These are phyloP conservation scores for Actinostola sp. DNA, from an alignment of 92 coral and sea anemone species.

Conservation along the genomic window DNA sequence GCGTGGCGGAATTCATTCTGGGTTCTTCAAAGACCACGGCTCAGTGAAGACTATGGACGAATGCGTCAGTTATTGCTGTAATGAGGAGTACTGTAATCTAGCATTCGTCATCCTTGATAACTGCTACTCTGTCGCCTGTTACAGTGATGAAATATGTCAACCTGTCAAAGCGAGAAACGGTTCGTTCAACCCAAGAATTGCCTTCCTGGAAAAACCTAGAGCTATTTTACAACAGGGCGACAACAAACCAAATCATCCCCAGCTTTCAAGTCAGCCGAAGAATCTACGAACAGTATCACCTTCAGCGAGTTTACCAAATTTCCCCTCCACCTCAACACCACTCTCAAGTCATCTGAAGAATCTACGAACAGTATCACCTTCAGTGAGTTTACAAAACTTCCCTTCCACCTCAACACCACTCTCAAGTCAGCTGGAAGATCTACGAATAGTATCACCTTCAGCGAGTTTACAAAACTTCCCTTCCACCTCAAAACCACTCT, in stretches of 20 bases:
- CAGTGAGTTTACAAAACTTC: no score
- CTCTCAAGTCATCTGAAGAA: neutral
- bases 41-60: constrained; percentile 34
- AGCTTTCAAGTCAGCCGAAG: neutral
- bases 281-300: neutral
- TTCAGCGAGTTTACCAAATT: no score
- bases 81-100: constrained; percentile 56
- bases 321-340: no score
- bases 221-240: neutral
- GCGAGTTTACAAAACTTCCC: no score
- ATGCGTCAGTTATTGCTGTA: constrained; percentile 76
- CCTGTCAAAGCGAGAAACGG: constrained; percentile 53
- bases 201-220: constrained; percentile 11
- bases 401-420: no score
- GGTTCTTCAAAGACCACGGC: constrained; percentile 79
- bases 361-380: no score
- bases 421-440: no score
- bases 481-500: neutral
- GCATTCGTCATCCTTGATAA: constrained; percentile 69
- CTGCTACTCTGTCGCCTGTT: constrained; percentile 83
- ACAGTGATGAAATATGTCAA: constrained; percentile 69
- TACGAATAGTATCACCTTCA: neutral
- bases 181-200: constrained; percentile 53
- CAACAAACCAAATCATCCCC: no score
- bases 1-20: constrained; percentile 79